phyloP scores from a whole-genome alignment of 2,888 invertebrate species.

The Rhaphigaster nebulosa region DNA sequence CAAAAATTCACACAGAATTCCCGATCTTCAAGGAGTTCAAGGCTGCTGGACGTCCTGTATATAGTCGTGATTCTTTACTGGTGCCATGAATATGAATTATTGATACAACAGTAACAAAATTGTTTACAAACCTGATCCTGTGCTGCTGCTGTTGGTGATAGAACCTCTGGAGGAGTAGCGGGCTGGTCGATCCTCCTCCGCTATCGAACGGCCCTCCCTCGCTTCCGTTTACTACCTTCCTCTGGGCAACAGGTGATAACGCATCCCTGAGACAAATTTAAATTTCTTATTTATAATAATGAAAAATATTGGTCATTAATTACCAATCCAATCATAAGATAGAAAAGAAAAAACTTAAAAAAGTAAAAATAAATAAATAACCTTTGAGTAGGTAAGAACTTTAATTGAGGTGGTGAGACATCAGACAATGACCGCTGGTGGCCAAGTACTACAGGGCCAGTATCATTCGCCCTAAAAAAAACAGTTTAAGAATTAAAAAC shows the following conservation, averaged over 20 bases:
- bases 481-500: not conserved
- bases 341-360: not conserved
- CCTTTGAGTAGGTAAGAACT: conserved; percentile 55
- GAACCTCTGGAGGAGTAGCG: conserved; percentile 82
- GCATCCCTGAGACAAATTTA: not conserved
- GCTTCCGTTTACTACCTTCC: conserved; percentile 59
- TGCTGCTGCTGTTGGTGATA: conserved; percentile 84
- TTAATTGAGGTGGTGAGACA: conserved; percentile 59
- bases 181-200: conserved; percentile 80
- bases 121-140: conserved; percentile 64
- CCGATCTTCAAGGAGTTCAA: no score
- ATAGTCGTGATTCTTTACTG: no score
- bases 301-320: not conserved
- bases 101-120: no score
- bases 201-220: conserved; percentile 46
- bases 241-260: conserved; percentile 51
- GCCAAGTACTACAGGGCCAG: conserved; percentile 44
- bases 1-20: no score
- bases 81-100: no score
- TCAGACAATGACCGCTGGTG: conserved; percentile 63
- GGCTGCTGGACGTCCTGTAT: no score
- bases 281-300: not conserved
- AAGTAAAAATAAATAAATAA: not conserved
- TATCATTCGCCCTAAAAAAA: conserved; percentile 52
- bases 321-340: not conserved